Evolutionary conservation across 2,113 vertebrate species (phyloP).

Genomic region (Osmerus mordax): DNA sequence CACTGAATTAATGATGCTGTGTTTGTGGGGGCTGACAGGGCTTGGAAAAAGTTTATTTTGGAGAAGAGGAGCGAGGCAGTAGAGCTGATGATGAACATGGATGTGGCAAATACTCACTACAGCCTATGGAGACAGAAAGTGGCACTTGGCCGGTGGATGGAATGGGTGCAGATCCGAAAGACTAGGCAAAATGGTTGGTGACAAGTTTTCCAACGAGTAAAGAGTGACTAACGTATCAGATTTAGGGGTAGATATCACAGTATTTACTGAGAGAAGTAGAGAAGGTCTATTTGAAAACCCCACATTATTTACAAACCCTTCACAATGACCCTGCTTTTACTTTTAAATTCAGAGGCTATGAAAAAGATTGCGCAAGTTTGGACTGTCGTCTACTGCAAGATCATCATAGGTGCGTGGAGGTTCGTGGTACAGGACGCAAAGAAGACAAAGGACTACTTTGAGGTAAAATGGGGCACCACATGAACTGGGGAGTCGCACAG

Average conservation of each 20-base stretch:
- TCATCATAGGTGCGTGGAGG: conserved; percentile 47
- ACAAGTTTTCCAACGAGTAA: neutral
- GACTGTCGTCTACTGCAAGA: conserved; percentile 25
- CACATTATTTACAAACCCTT: too few species aligned
- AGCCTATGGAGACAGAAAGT: conserved; percentile 20
- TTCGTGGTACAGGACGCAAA: conserved; percentile 46
- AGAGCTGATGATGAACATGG: conserved; percentile 45
- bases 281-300: too few species aligned
- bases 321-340: neutral
- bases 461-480: conserved; percentile 45
- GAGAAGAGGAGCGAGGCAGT: conserved; percentile 29
- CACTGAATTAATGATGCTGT: conserved; percentile 59
- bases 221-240: neutral
- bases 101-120: conserved; percentile 32
- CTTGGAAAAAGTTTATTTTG: conserved; percentile 47
- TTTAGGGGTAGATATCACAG: neutral
- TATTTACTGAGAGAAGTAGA: too few species aligned
- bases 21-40: conserved; percentile 44
- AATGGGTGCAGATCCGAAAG: conserved; percentile 47
- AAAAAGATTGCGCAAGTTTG: conserved; percentile 48
- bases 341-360: conserved; percentile 40
- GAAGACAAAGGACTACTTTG: conserved; percentile 50
- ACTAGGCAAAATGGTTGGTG: conserved; percentile 50
- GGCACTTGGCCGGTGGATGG: conserved; percentile 45
- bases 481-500: neutral